phyloP scores from a whole-genome alignment of 2,888 invertebrate species.

The Biston betularia region DNA sequence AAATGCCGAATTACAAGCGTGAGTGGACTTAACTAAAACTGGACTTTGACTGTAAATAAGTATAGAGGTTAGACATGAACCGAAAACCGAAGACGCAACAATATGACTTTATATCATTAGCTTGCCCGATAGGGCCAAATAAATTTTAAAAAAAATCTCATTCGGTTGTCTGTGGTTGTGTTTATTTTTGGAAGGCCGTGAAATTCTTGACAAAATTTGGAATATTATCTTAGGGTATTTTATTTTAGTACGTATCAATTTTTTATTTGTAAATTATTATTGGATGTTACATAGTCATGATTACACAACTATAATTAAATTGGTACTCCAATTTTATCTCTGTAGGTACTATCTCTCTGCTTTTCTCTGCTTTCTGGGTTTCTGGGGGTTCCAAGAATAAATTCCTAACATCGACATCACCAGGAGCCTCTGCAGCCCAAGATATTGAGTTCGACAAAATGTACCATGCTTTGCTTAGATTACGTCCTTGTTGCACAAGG shows the following conservation, averaged over 20 bases:
- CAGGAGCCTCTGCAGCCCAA: constrained; percentile 9
- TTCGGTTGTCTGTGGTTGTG: constrained; percentile 51
- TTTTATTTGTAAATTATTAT: not conserved
- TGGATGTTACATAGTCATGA: not conserved
- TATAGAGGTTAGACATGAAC: too few species aligned
- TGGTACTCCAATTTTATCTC: constrained; percentile 2
- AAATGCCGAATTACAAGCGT: too few species aligned
- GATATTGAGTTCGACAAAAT: not conserved
- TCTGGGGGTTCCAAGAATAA: constrained; percentile 48
- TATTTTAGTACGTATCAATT: constrained; percentile 52
- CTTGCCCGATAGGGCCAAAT: too few species aligned
- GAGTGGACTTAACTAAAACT: too few species aligned
- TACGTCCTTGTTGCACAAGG: constrained; percentile 6
- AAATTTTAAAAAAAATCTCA: too few species aligned
- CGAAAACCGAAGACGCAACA: too few species aligned
- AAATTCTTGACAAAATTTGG: constrained; percentile 44
- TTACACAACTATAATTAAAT: not conserved
- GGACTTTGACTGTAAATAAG: too few species aligned
- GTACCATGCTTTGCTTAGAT: not conserved
- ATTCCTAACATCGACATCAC: constrained; percentile 33
- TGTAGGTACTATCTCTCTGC: constrained; percentile 45
- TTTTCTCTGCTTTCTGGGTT: not conserved
- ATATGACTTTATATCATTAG: too few species aligned
- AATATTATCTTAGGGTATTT: constrained; percentile 42
- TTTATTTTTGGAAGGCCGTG: constrained; percentile 67